Conservation (phyloP, 2,113 vertebrate species). For the Ptilorrhoa leucosticta region DNA sequence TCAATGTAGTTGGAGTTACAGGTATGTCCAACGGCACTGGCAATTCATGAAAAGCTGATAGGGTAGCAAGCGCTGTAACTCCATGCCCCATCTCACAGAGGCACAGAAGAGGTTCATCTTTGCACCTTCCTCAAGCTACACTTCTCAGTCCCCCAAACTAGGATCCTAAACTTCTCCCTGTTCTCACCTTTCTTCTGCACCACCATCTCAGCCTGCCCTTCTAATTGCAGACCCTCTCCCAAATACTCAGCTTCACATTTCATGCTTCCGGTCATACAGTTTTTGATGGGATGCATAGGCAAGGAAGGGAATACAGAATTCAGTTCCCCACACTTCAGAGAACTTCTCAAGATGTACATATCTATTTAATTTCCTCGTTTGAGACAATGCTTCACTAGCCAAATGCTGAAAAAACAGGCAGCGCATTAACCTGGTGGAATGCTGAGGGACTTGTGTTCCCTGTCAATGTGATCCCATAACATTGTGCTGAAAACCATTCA, state of each 20-base stretch:
- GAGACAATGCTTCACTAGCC: not conserved
- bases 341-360: not conserved
- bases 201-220: not conserved
- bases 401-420: not conserved
- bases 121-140: not conserved
- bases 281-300: not conserved
- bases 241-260: not conserved
- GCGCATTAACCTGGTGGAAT: not conserved
- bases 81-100: not conserved
- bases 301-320: not conserved
- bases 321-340: not conserved
- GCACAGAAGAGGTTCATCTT: not conserved
- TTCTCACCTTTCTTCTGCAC: not conserved
- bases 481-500: not conserved
- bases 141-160: not conserved
- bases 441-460: fast-evolving
- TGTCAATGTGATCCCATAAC: not conserved
- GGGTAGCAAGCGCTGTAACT: not conserved
- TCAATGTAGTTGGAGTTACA: not conserved
- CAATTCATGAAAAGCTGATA: not conserved
- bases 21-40: fast-evolving
- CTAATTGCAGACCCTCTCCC: not conserved
- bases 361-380: not conserved
- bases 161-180: not conserved
- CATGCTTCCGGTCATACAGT: not conserved